Evolutionary conservation across 2,113 vertebrate genomes (phyloP), one percentile per base, ranked within the genome.

Genomic region (Fukomys damarensis): DNA sequence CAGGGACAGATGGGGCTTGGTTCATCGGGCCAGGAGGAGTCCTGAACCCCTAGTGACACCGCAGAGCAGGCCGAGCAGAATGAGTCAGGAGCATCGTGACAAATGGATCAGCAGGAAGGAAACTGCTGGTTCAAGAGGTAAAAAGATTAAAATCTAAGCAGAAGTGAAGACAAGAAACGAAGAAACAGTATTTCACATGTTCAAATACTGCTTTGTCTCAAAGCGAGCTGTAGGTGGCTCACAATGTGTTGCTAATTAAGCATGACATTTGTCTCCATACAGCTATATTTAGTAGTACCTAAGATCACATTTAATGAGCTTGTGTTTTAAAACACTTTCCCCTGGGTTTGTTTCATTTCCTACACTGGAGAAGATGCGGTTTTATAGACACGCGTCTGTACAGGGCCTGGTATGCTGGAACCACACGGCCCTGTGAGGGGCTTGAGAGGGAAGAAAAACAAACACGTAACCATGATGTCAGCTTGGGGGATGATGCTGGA

Each of bases 271-370:
- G 38, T 86, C 86, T 91, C 86, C 65, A 38, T 26, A 7, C 56
- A 11, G 82, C 74, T 96, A 86, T 94, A 86, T 92, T 95, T 94
- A 96, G 92, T 26, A 86, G 89, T 26, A 93, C 49, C 26, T 61
- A 82, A 74, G 66, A 92, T 83, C 35, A 30, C 65, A 59, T 35
- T 95, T 70, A 79, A 89, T 79, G 79, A 65, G 86, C 56, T 83
- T 89, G 13, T 94, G 79, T 90, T 76, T 91, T 72, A 86, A 88
- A 91, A 94, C 30, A 61, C 58, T 91, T 87, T 63, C 54, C 52
- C 66, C 70, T 86, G 77, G 63, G 43, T 80, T 58, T 86, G 61
- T 86, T 86, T 43, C 84, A 80, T 82, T 93, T 77, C 46, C 83
- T 89, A 22, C 35, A 61, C 59, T 54, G 24, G 49, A 83, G n/a